phyloP scores from a whole-genome alignment of 2,113 vertebrate genomes.

The Osmerus eperlanus region DNA sequence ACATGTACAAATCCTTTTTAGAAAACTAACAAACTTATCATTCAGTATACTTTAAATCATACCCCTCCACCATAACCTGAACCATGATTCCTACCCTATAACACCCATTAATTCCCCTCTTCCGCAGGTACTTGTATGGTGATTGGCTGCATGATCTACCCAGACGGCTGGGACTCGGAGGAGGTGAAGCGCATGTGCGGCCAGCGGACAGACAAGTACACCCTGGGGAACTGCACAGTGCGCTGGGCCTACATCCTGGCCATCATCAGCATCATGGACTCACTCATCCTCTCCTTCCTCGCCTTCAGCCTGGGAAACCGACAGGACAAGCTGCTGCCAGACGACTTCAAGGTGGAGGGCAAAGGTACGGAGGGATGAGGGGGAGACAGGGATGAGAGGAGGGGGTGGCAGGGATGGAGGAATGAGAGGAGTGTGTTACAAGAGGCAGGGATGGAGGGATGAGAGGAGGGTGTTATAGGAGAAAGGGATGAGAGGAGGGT shows the following conservation, averaged over 20 bases:
- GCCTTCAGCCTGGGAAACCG: conserved; percentile 91
- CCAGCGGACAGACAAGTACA: conserved; percentile 93
- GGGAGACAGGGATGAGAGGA: background rate
- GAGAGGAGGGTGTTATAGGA: background rate
- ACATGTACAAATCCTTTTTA: background rate
- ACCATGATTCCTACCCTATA: background rate
- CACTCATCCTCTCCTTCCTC: conserved; percentile 89
- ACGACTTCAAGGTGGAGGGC: conserved; percentile 86
- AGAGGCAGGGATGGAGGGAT: background rate
- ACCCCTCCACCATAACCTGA: background rate
- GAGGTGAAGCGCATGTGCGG: conserved; percentile 92
- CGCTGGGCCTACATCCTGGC: conserved; percentile 99
- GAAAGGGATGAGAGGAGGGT: background rate
- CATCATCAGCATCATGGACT: conserved; percentile 94
- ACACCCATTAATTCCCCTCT: background rate
- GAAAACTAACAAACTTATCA: too few relatives aligned
- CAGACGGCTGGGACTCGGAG: conserved; percentile 91
- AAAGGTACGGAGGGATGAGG: conserved; percentile 72
- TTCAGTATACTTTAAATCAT: too few relatives aligned
- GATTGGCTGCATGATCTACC: conserved; percentile 96
- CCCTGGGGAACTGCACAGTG: conserved; percentile 92
- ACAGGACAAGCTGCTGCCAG: conserved; percentile 91
- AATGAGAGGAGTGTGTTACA: background rate
- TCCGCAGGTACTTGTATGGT: conserved; percentile 84
- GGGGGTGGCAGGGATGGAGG: background rate